These are phyloP conservation scores for Meloidogyne hapla DNA, from an alignment of 1,140 invertebrate genomes.

Conservation along the genomic window DNA sequence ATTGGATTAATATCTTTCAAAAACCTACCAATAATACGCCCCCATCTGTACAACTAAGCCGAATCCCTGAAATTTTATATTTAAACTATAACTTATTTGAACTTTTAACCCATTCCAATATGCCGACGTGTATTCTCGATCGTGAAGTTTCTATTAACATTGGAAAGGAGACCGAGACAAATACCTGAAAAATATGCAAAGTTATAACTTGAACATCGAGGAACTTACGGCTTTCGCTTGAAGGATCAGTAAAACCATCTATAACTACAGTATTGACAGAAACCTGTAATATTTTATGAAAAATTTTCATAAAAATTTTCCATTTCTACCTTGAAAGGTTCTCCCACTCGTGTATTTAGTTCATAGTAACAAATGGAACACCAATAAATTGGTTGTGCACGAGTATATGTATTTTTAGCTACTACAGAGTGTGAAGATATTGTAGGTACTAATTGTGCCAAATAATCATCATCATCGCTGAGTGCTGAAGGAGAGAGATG, in stretches of 20 bases:
- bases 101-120: slow-evolving; percentile 68
- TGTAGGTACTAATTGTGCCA: slow-evolving; percentile 23
- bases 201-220: background rate
- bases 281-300: slow-evolving; percentile 58
- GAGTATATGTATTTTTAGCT: background rate
- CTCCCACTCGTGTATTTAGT: slow-evolving; percentile 70
- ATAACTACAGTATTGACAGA: slow-evolving; percentile 66
- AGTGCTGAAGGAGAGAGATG: slow-evolving; percentile 43
- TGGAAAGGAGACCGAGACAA: slow-evolving; percentile 70
- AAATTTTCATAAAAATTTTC: background rate
- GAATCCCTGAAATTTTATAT: slow-evolving; percentile 34
- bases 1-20: background rate
- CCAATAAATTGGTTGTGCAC: slow-evolving; percentile 68
- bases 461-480: slow-evolving; percentile 59
- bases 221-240: slow-evolving; percentile 65
- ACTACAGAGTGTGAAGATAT: background rate
- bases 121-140: slow-evolving; percentile 71
- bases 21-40: slow-evolving; percentile 30
- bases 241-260: slow-evolving; percentile 67
- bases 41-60: slow-evolving; percentile 39
- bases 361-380: slow-evolving; percentile 71
- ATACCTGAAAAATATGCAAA: slow-evolving; percentile 63
- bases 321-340: slow-evolving; percentile 67
- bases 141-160: slow-evolving; percentile 70
- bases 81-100: background rate